Percentiles rank a stretch among this genome's conserved stretches.
Evolutionary conservation across 2,797 vertebrate species (phyloP).

Genomic region (Threskiornis aethiopicus): DNA sequence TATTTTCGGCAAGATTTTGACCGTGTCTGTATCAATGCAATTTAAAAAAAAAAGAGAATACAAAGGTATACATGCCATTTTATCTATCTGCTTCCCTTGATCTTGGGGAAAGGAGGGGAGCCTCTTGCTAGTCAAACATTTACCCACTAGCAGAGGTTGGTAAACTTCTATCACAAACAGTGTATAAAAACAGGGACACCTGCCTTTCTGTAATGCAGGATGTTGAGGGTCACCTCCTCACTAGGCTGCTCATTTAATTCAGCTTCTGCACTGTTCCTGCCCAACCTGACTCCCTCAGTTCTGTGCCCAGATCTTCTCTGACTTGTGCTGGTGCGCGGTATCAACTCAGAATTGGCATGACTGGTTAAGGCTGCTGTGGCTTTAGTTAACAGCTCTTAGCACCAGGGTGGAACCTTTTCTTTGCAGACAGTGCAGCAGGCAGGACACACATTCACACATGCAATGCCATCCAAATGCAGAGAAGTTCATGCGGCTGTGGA

Average conservation of each 20-base stretch:
- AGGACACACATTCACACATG: background rate
- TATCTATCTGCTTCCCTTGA: background rate
- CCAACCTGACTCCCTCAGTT: background rate
- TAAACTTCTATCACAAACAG: background rate
- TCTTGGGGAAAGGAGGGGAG: background rate
- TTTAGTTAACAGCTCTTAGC: background rate
- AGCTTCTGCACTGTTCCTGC: background rate
- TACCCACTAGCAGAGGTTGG: background rate
- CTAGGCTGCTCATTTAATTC: background rate
- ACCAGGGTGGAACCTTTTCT: background rate
- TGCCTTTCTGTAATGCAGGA: background rate
- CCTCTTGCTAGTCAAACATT: background rate
- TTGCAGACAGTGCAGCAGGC: background rate
- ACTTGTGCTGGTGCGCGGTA: background rate
- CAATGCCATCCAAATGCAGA: background rate
- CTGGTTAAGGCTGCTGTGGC: background rate
- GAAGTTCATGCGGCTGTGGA: background rate
- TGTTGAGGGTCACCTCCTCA: background rate
- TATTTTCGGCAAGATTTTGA: background rate
- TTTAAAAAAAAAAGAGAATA: background rate
- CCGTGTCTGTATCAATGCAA: background rate
- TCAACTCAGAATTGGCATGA: background rate
- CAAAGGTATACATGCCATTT: background rate
- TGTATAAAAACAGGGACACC: slow-evolving; percentile 6
- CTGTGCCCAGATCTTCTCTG: background rate